These are phyloP conservation scores for Melanotaenia parkinsoni DNA, from an alignment of 2,797 vertebrate genomes.

Conservation along the genomic window DNA sequence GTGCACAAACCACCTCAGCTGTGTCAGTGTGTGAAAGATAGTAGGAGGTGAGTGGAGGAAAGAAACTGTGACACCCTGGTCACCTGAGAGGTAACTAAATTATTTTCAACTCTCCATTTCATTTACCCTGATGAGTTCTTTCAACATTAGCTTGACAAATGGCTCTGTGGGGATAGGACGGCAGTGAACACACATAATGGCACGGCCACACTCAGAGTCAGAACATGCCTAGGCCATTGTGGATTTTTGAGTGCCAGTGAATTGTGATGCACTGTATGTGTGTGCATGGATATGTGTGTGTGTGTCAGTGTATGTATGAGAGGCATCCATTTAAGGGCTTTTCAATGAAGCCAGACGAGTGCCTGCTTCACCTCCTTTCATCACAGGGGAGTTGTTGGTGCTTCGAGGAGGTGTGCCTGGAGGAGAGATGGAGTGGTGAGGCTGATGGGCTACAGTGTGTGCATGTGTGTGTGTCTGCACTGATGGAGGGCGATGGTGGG, in stretches of 20 bases:
- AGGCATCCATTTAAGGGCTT: conserved; percentile 42
- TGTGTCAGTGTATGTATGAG: neutral
- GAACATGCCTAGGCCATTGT: neutral
- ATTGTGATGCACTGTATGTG: neutral
- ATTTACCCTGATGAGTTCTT: conserved; percentile 54
- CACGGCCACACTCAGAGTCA: neutral
- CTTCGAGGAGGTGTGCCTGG: conserved; percentile 50
- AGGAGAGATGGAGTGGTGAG: conserved; percentile 54
- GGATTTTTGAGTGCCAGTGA: conserved; percentile 21
- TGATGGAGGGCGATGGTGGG: conserved; percentile 59
- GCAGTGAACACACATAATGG: neutral
- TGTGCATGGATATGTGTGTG: conserved; percentile 3
- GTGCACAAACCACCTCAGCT: neutral
- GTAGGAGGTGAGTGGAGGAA: neutral
- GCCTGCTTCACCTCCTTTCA: conserved; percentile 43
- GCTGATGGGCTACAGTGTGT: conserved; percentile 40
- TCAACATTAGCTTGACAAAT: conserved; percentile 39
- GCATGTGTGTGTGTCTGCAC: conserved; percentile 9
- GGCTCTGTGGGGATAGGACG: conserved; percentile 14
- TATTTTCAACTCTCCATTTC: conserved; percentile 38
- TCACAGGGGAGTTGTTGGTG: conserved; percentile 44
- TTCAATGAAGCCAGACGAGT: conserved; percentile 65
- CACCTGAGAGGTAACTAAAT: conserved; percentile 45
- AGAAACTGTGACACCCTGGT: conserved; percentile 27
- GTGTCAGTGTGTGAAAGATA: neutral